Evolutionary conservation across 2,797 vertebrate genomes (phyloP).

Genomic region (Thaleichthys pacificus): DNA sequence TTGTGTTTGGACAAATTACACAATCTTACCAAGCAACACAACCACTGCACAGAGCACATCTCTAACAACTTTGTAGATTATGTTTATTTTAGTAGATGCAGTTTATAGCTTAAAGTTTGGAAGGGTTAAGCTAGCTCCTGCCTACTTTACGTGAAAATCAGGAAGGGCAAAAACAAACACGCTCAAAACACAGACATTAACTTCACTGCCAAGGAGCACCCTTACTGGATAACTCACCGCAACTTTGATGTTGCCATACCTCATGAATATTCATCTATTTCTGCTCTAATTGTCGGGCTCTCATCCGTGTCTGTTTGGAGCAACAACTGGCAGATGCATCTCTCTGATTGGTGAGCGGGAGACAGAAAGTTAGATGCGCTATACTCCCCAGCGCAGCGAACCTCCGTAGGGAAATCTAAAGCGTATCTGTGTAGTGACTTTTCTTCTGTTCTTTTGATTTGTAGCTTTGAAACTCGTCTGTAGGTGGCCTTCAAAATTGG

Average conservation of each 20-base stretch:
- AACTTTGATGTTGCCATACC: constrained; percentile 4
- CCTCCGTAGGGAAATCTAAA: not conserved
- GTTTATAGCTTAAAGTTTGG: too few relatives aligned
- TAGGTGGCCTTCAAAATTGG: not conserved
- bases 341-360: constrained; percentile 3
- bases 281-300: constrained; percentile 15
- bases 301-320: constrained; percentile 1
- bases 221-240: constrained; percentile 5
- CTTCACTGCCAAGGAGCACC: not conserved
- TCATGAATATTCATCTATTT: constrained; percentile 29
- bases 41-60: too few relatives aligned
- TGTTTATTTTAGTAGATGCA: too few relatives aligned
- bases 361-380: not conserved
- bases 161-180: too few relatives aligned
- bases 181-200: too few relatives aligned
- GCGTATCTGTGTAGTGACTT: not conserved
- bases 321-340: not conserved
- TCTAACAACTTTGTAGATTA: too few relatives aligned
- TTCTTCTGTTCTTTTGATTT: not conserved
- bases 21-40: too few relatives aligned
- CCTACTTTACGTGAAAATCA: too few relatives aligned
- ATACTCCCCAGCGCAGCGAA: not conserved
- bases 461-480: not conserved
- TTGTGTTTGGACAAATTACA: too few relatives aligned
- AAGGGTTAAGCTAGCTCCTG: too few relatives aligned